Conservation (phyloP, 2,113 vertebrate species). For the Camelus bactrianus region DNA sequence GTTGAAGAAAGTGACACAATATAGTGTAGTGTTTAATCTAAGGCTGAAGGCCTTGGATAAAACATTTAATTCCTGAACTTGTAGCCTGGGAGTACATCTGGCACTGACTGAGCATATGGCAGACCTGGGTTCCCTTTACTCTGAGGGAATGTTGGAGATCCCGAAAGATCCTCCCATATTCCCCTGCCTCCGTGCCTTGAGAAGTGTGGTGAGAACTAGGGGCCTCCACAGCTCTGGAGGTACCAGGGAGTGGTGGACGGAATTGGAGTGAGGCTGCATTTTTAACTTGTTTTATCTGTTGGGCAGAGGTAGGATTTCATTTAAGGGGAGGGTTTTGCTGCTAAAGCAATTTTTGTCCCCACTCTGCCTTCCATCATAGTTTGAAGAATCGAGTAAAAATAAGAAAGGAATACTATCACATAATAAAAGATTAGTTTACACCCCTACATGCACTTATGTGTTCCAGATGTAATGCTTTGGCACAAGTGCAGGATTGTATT, state of each 20-base stretch:
- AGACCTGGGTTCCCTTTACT: background rate
- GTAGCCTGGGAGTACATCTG: background rate
- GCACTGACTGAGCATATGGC: background rate
- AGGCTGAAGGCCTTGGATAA: slow-evolving; percentile 16
- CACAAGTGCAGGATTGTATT: background rate
- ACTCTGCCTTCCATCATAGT: background rate
- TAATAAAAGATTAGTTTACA: slow-evolving; percentile 52
- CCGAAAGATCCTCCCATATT: background rate
- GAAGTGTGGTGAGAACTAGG: background rate
- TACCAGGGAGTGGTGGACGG: background rate
- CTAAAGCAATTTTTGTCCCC: background rate
- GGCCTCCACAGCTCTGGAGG: background rate
- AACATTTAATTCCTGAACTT: background rate
- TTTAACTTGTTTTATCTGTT: background rate
- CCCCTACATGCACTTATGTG: background rate
- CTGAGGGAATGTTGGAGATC: background rate
- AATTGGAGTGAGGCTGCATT: background rate
- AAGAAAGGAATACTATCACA: slow-evolving; percentile 5
- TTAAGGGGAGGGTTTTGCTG: background rate
- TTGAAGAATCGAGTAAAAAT: slow-evolving; percentile 56
- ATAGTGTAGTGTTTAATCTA: background rate
- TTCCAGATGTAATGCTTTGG: slow-evolving; percentile 61
- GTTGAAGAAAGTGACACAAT: background rate
- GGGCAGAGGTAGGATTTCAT: background rate
- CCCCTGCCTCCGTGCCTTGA: background rate